Percentiles rank a stretch among this genome's conserved stretches.
Conservation (phyloP, 2,113 vertebrate species). For the Nothobranchius kuhntae region DNA sequence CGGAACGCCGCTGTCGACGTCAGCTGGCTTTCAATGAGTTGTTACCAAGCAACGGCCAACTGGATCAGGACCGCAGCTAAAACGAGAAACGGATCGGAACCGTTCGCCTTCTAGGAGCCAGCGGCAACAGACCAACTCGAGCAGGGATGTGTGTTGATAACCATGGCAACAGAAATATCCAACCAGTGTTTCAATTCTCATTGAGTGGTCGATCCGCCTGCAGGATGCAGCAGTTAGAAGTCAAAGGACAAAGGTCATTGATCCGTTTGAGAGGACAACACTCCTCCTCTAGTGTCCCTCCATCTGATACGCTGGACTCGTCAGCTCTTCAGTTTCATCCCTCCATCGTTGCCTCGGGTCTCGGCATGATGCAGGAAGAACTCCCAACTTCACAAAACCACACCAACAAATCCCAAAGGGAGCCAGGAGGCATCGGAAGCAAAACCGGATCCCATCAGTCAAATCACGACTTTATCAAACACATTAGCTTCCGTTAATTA, state of each 20-base stretch:
- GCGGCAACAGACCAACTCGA: no score
- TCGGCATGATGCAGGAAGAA: no score
- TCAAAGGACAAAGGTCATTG: neutral
- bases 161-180: constrained; percentile 31
- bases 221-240: neutral
- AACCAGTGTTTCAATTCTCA: constrained; percentile 14
- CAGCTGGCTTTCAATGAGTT: constrained; percentile 22
- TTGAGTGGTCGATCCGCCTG: constrained; percentile 19
- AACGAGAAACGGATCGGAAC: constrained; percentile 29
- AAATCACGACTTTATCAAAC: no score
- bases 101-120: neutral
- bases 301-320: no score
- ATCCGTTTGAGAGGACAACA: neutral
- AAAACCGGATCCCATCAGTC: no score
- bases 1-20: neutral
- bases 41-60: constrained; percentile 53
- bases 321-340: neutral
- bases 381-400: no score
- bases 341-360: neutral
- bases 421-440: no score
- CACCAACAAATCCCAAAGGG: no score
- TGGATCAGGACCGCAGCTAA: constrained; percentile 17
- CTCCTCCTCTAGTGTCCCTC: no score
- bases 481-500: no score
- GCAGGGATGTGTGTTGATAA: constrained; percentile 15